Evolutionary conservation across 2,888 invertebrate genomes (phyloP).

Genomic region (Cremastinae sp.): DNA sequence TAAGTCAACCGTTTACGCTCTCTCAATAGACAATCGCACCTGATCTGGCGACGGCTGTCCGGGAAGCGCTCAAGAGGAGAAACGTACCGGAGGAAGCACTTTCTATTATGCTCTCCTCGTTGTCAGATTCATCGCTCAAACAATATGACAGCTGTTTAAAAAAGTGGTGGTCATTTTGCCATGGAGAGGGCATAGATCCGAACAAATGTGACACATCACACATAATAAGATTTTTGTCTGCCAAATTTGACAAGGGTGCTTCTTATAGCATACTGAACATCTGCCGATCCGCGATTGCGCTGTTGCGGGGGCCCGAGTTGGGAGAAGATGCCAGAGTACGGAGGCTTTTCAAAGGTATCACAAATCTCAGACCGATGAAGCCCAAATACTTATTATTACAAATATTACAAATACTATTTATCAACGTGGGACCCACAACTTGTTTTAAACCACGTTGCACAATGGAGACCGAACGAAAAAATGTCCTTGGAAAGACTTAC

Average conservation of each 20-base stretch:
- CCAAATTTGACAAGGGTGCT: slow-evolving; percentile 6
- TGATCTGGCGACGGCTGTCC: slow-evolving; percentile 21
- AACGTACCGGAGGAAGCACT: slow-evolving; percentile 4
- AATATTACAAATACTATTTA: no score
- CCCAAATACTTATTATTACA: slow-evolving; percentile 19
- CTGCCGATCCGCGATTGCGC: slow-evolving; percentile 16
- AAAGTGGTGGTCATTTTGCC: slow-evolving; percentile 27
- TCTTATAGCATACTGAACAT: slow-evolving; percentile 7
- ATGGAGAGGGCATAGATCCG: neutral
- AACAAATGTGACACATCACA: neutral
- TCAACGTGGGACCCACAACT: slow-evolving; percentile 23
- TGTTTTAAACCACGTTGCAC: slow-evolving; percentile 24
- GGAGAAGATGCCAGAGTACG: slow-evolving; percentile 11
- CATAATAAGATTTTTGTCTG: slow-evolving; percentile 2
- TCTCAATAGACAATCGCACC: slow-evolving; percentile 38
- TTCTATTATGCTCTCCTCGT: slow-evolving; percentile 16
- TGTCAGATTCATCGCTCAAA: slow-evolving; percentile 20
- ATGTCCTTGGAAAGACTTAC: slow-evolving; percentile 25
- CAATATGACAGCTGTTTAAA: slow-evolving; percentile 13
- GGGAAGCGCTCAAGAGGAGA: slow-evolving; percentile 18
- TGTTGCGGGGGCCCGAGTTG: slow-evolving; percentile 3
- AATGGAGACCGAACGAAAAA: slow-evolving; percentile 22
- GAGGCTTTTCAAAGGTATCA: slow-evolving; percentile 11
- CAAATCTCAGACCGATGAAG: slow-evolving; percentile 7
- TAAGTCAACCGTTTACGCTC: slow-evolving; percentile 48